A percentile compares a stretch with the other conserved stretches of the same genome.
Evolutionary conservation across 2,113 vertebrate species (phyloP).

Genomic region (Stigmatopora nigra): DNA sequence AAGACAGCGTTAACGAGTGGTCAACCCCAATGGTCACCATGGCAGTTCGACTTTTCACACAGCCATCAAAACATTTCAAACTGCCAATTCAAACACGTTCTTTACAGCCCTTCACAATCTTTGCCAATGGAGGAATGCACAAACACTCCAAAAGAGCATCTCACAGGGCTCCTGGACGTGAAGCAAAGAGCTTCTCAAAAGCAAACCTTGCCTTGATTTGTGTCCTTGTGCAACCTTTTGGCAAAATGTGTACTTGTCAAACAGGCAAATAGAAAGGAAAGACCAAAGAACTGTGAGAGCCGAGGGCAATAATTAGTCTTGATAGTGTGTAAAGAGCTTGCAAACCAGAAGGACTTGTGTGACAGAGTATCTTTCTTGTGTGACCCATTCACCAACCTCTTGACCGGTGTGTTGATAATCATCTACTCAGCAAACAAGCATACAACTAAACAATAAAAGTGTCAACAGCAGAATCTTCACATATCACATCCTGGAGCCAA

Average conservation of each 20-base stretch:
- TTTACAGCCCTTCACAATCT: constrained; percentile 48
- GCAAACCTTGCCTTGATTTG: constrained; percentile 56
- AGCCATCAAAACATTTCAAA: constrained; percentile 45
- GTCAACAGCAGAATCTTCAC: constrained; percentile 5
- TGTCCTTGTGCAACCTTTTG: constrained; percentile 21
- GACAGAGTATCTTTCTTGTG: constrained; percentile 11
- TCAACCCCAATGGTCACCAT: constrained; percentile 46
- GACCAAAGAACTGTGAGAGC: constrained; percentile 10
- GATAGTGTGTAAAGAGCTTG: constrained; percentile 18
- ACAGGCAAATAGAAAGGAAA: constrained; percentile 14
- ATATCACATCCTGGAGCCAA: constrained; percentile 34
- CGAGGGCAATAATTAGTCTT: constrained; percentile 15
- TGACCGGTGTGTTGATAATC: constrained; percentile 25
- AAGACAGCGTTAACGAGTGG: constrained; percentile 27
- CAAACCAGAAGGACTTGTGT: background rate
- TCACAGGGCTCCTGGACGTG: constrained; percentile 42
- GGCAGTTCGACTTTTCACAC: constrained; percentile 58
- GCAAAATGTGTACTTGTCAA: constrained; percentile 21
- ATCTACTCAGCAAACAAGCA: constrained; percentile 27
- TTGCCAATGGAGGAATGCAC: constrained; percentile 64
- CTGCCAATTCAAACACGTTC: constrained; percentile 59
- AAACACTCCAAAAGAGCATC: constrained; percentile 58
- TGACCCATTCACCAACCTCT: constrained; percentile 15
- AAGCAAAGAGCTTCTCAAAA: constrained; percentile 32
- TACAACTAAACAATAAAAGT: constrained; percentile 26